Evolutionary conservation across 1,140 invertebrate genomes (phyloP), one percentile per base, ranked within the genome.

Genomic region (Luehdorfia chinensis): DNA sequence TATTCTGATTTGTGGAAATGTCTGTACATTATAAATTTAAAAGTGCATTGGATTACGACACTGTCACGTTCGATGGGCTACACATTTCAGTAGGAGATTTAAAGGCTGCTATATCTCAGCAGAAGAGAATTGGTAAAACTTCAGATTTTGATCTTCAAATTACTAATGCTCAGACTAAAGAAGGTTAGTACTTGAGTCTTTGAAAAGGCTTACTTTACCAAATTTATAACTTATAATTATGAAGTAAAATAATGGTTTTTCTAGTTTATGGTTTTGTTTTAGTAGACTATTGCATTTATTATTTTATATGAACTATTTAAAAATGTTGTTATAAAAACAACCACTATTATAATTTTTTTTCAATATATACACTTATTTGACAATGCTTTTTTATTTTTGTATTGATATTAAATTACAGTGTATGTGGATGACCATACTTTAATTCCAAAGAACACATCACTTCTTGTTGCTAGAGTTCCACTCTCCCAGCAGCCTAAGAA

Each of bases 21-120:
- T 98, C 96, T 66, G 95, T 99, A 49, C 97, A 99, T 87, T 99
- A 99, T 87, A 99, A 99, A 87, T 99, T 99, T 78, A 98, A 98
- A 88, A 97, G 96, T 66, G 94, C 95, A 36, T 90, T 97, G 63
- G 95, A 98, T 73, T 98, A 94, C 88, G 96, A 98, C 77, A 98
- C 97, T 2, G 93, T 99, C 31, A 97, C 95, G 12, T 98, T 99
- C 80, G 97, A 99, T 91, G 97, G 97, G 30, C 88, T 99, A 18
- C 94, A 98, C 75, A 98, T 99, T 71, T 97, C 96, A 31, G 93
- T 98, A 55, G 93, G 91, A 12, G 97, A 99, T 79, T 89, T 99
- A 36, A 99, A 99, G 86, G 95, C 96, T 69, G 92, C 94, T 30
- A 99, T 99, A 57, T 93, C 97, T 52, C 94, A 97, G 70, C 97